Conservation (phyloP, 2,888 invertebrate species). For the Tachina fera region DNA sequence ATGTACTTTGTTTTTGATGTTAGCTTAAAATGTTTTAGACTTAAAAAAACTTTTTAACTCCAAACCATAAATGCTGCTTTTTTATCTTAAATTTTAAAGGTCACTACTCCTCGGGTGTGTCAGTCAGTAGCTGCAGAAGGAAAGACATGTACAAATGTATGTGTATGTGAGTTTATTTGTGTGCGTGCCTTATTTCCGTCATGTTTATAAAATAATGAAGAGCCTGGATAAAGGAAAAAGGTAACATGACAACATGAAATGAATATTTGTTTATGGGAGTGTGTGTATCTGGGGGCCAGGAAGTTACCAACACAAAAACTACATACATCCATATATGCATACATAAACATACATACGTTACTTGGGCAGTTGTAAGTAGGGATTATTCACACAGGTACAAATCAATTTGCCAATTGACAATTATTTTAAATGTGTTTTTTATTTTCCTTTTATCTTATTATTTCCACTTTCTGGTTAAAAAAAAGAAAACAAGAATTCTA, state of each 20-base stretch:
- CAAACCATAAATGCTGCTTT: no score
- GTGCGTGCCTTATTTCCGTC: conserved; percentile 54
- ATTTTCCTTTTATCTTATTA: conserved; percentile 29
- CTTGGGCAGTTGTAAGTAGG: conserved; percentile 22
- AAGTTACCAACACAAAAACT: conserved; percentile 15
- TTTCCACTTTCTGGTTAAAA: conserved; percentile 22
- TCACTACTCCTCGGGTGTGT: neutral
- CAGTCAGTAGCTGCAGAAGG: no score
- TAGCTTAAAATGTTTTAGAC: no score
- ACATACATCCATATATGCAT: neutral
- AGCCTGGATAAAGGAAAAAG: neutral
- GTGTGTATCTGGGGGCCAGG: conserved; percentile 18
- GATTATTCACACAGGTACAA: conserved; percentile 68
- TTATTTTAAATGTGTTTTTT: conserved; percentile 63
- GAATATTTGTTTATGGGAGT: conserved; percentile 13
- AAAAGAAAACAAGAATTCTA: conserved; percentile 12
- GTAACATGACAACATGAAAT: conserved; percentile 41
- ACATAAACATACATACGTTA: neutral
- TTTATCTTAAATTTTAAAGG: no score
- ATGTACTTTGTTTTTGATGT: no score
- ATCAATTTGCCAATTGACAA: conserved; percentile 72
- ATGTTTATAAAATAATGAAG: conserved; percentile 51
- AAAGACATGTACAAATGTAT: neutral
- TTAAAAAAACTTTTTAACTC: no score
- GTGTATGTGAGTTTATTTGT: neutral